Evolutionary conservation across 2,113 vertebrate genomes (phyloP).

Genomic region (Balaenoptera acutorostrata): DNA sequence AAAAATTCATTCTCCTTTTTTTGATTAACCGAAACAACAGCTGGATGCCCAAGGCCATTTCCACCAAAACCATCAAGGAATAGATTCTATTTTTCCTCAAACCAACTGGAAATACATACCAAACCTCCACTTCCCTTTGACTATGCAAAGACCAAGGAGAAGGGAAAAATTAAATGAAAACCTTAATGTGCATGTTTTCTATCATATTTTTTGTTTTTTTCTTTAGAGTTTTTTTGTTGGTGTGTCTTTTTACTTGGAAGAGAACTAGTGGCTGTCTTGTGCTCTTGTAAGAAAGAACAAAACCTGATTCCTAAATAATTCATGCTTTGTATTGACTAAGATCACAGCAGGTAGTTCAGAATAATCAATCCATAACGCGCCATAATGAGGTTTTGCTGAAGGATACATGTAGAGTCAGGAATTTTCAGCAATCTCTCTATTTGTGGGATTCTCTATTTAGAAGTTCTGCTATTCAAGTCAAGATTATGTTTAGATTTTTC

Average conservation of each 20-base stretch:
- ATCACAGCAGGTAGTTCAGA: conserved; percentile 21
- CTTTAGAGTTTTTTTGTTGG: background rate
- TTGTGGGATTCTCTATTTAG: conserved; percentile 49
- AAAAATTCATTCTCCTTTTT: background rate
- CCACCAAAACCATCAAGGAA: background rate
- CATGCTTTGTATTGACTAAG: background rate
- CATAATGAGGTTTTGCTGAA: background rate
- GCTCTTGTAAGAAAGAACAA: background rate
- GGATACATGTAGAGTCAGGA: conserved; percentile 25
- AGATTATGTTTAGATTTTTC: conserved; percentile 40
- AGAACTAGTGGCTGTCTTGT: background rate
- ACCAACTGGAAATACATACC: background rate
- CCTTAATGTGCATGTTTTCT: background rate
- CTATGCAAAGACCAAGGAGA: background rate
- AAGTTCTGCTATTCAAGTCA: conserved; percentile 28
- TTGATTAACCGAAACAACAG: background rate
- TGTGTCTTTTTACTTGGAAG: background rate
- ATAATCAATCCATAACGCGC: conserved; percentile 2
- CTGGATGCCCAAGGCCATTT: background rate
- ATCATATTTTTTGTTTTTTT: background rate
- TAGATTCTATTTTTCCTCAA: background rate
- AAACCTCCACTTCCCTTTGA: background rate
- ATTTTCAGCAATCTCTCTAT: conserved; percentile 55
- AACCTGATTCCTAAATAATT: conserved; percentile 40
- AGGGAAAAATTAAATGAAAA: background rate